Evolutionary conservation across 30 jellyfish, hydroid and myxozoan genomes (phyloP), one percentile per base, ranked within the genome.

Genomic region (Aurelia sp.): DNA sequence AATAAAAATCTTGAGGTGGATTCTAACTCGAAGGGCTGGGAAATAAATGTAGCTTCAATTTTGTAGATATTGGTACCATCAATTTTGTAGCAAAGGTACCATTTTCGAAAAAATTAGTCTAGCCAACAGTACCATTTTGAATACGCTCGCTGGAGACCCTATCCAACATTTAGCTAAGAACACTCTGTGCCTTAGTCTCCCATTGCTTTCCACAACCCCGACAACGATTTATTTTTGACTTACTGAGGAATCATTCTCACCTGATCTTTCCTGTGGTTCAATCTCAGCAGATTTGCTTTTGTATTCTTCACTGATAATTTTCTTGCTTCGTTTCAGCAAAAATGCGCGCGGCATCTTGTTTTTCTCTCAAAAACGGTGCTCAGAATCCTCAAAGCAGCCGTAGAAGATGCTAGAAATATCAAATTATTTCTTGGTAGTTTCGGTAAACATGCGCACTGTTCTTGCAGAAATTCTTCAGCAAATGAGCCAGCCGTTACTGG

Each of bases 311-410:
- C 41, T 77, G 20, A 15, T 62, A 41, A 33, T 71, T 53, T 82
- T 77, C 66, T 51, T 67, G 57, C 69, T 82, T 19, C 97, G 86
- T 74, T 90, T 90, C 83, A 90, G 78, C 75, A 90, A 73, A 64
- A 90, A 90, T n/a, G 97, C 85, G 52, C 88, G 60, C 83, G 97
- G 97, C 97, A 90, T 90, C 69, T 71, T 59, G 35, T 59, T 41
- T 33, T n/a, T 11, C 81, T 4, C 63, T 71, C 65, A 35, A 11
- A 66, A 20, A 60, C 47, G 48, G 48, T 7, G 3, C 13, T 31
- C 27, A 35, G 35, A 18, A 23, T 11, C 30, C 62, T 33, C 60
- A 18, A 70, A 6, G 22, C 37, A 21, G 40, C 21, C 27, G 37
- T 35, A 17, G 40, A 21, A n/a, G 62, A 70, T 70, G 62, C 81